Percentiles rank a stretch among this genome's conserved stretches.
Evolutionary conservation across 2,888 invertebrate species (phyloP).

Genomic region (Brenthis hecate): DNA sequence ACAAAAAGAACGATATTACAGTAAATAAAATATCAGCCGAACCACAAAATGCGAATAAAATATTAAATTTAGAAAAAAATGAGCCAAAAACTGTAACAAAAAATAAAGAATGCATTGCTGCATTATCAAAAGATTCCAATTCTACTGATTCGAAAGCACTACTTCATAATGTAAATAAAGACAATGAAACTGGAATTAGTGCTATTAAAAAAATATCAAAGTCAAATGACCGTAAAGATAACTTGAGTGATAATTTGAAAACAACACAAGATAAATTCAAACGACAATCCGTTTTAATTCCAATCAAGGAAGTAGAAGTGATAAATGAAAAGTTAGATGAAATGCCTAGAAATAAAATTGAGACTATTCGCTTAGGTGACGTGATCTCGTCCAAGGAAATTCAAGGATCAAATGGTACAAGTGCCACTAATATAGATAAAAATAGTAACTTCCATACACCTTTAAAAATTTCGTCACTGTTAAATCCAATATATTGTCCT

Average conservation of each 20-base stretch:
- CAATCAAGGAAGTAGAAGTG: constrained; percentile 10
- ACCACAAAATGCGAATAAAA: too few relatives aligned
- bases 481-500: constrained; percentile 49
- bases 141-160: too few relatives aligned
- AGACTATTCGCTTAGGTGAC: constrained; percentile 26
- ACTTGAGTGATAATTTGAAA: neutral
- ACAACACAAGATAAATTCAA: constrained; percentile 2
- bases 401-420: constrained; percentile 22
- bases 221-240: neutral
- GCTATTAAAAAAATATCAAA: neutral
- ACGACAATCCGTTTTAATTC: neutral
- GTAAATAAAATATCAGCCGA: too few relatives aligned
- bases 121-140: too few relatives aligned
- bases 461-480: constrained; percentile 66
- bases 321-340: constrained; percentile 1
- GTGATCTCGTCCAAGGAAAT: constrained; percentile 15
- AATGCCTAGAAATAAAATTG: constrained; percentile 11
- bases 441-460: constrained; percentile 54
- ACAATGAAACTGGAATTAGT: neutral
- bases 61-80: too few relatives aligned
- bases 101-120: too few relatives aligned
- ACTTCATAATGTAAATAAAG: neutral
- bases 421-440: constrained; percentile 29
- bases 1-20: too few relatives aligned
- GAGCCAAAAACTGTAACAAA: too few relatives aligned